Evolutionary conservation across 2,113 vertebrate genomes (phyloP), one percentile per base, ranked within the genome.

Genomic region (Xenopus borealis): DNA sequence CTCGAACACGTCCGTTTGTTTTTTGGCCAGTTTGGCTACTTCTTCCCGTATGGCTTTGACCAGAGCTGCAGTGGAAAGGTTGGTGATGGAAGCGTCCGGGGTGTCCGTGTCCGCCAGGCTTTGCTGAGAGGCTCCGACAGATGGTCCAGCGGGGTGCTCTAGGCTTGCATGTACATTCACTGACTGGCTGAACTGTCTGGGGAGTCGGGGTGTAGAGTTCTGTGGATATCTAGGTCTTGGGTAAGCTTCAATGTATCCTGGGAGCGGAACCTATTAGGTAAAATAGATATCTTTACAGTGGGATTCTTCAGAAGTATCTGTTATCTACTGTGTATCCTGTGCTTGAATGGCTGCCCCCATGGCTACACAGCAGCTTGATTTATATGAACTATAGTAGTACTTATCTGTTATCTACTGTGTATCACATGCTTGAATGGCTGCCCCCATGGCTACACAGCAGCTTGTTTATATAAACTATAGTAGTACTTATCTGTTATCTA

Each of bases 21-120:
- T 99, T 88, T 96, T 98, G 12, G 97, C 97, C 88, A 99, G 87
- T 69, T 99, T 99, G 81, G 97, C 96, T 81, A 99, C 97, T 78
- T 99, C 97, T 75, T 98, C 95, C 1, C 96, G 88, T 80, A 98
- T 99, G 16, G 97, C 97, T 87, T 96, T 96, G 80, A 99, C 96
- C 0, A 99, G 90, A 33, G 96, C 96, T 0, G 97, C 95, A 0
- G 97, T 98, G 80, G 96, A 98, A 82, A 99, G 94, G 85, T 93
- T 97, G 89, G 92, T 94, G 81, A 98, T 87, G 13, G 93, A 92
- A 9, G 91, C 55, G 0, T 93, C 91, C 0, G 91, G 82, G 0
- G 94, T 91, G 57, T 96, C 95, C 0, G 88, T 89, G 74, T 96
- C 94, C 0, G 94, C 78, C 75, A 95, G 88, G 83, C 93, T 98